Evolutionary conservation across 2,888 invertebrate species (phyloP), one percentile per base, ranked within the genome.

Genomic region (Antheraea assamensis): DNA sequence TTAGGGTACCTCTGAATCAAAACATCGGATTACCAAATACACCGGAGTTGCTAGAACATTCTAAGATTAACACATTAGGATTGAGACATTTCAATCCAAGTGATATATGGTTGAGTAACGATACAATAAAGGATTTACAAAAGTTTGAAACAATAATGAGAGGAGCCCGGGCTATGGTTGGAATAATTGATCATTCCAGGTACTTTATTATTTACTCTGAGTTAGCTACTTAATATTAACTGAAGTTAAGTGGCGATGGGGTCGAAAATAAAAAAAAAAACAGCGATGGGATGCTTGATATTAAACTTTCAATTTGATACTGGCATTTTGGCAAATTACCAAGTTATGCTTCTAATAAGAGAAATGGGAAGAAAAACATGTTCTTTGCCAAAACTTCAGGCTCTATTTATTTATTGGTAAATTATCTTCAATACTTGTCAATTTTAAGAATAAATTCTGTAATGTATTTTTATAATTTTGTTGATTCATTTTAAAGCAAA

Each of bases 1-100:
- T 88, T 0, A 71, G 70, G 10, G 73, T 85, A 21, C 85, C 87
- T 30, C 72, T 83, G 13, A 73, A 79, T 42, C 87, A 86, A 74
- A 76, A 79, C 0, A 73, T 83, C 24, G 72, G 77, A 30, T 68
- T 79, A 24, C 78, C 77, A 27, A 71, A 72, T 24, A 27, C 74
- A 61, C 74, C 75, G 7, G 77, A 68, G 21, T n/a, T 68, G 35
- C 21, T n/a, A 35, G 21, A n/a, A n/a, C 10, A 10, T n/a, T 35
- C 31, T 35, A 35, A 68, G 13, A 0, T 68, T 64, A 64, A 64
- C 17, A 30, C 30, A 19, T n/a, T 35, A 35, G n/a, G 21, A 10
- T 68, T 68, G 3, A 70, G 35, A 30, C 61, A 72, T 30, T 76
- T 76, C 47, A 74, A 75, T 31, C 75, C 74, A n/a, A 71, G 55